Conservation (phyloP, 2,888 invertebrate species). For the Folsomia candida region DNA sequence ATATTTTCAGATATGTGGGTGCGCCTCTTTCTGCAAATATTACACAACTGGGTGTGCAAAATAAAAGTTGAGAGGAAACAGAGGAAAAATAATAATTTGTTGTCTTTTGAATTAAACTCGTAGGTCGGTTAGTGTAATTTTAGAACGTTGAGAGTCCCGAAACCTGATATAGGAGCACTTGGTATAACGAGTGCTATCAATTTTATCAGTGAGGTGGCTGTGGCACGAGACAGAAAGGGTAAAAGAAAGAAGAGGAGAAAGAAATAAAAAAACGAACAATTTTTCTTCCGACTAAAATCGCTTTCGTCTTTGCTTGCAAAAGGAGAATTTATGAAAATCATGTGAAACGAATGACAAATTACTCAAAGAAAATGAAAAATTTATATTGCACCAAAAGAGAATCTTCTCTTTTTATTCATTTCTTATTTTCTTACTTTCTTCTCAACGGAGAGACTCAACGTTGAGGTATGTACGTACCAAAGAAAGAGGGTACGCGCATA, state of each 20-base stretch:
- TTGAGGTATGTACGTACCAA: not conserved
- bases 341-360: constrained; percentile 51
- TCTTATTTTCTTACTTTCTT: constrained; percentile 27
- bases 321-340: constrained; percentile 50
- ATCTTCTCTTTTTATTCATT: constrained; percentile 47
- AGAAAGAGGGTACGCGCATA: constrained; percentile 33
- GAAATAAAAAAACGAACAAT: constrained; percentile 44
- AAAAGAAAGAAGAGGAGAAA: constrained; percentile 20
- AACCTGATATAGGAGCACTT: constrained; percentile 29
- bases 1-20: too few species aligned
- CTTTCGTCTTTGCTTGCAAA: constrained; percentile 39
- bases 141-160: not conserved
- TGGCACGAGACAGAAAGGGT: constrained; percentile 13
- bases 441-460: too few species aligned
- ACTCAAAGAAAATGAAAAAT: constrained; percentile 51
- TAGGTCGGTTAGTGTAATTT: not conserved
- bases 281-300: constrained; percentile 48
- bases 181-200: constrained; percentile 39
- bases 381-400: constrained; percentile 46
- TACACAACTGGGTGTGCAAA: not conserved
- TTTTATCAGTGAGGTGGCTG: constrained; percentile 33
- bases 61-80: not conserved
- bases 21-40: too few species aligned
- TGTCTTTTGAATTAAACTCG: not conserved
- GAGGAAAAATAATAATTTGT: not conserved